phyloP scores from a whole-genome alignment of 2,888 invertebrate genomes.

The Tolmerus cingulatus region DNA sequence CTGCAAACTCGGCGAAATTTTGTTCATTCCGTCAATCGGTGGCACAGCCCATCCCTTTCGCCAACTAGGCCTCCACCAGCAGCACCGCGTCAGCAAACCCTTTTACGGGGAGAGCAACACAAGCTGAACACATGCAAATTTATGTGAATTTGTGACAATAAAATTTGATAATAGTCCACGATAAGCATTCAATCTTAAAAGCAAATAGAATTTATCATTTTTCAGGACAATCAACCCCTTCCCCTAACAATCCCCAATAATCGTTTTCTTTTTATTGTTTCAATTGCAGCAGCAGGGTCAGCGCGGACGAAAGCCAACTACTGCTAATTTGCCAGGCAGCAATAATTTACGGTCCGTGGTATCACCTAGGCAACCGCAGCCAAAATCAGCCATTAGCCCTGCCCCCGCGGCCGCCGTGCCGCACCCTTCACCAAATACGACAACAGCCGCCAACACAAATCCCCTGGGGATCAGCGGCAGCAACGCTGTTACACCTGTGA shows the following conservation, averaged over 20 bases:
- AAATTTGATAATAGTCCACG: constrained; percentile 41
- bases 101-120: neutral
- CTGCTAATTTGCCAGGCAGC: constrained; percentile 43
- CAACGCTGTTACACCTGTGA: constrained; percentile 35
- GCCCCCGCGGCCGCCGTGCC: constrained; percentile 52
- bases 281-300: constrained; percentile 49
- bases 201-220: constrained; percentile 38
- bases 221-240: neutral
- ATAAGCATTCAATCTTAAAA: constrained; percentile 43
- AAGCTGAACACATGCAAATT: constrained; percentile 34
- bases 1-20: constrained; percentile 34
- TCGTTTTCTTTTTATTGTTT: constrained; percentile 34
- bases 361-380: constrained; percentile 49
- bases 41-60: neutral
- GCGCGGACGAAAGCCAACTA: constrained; percentile 51
- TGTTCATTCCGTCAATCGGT: constrained; percentile 35
- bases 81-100: neutral
- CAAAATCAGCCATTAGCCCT: constrained; percentile 51
- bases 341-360: constrained; percentile 50
- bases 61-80: neutral
- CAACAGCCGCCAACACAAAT: constrained; percentile 48
- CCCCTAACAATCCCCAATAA: neutral
- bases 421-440: constrained; percentile 52
- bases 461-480: constrained; percentile 43
- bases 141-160: constrained; percentile 43